Evolutionary conservation across 2,113 vertebrate genomes (phyloP), one percentile per base, ranked within the genome.

Genomic region (Cathartes aura): DNA sequence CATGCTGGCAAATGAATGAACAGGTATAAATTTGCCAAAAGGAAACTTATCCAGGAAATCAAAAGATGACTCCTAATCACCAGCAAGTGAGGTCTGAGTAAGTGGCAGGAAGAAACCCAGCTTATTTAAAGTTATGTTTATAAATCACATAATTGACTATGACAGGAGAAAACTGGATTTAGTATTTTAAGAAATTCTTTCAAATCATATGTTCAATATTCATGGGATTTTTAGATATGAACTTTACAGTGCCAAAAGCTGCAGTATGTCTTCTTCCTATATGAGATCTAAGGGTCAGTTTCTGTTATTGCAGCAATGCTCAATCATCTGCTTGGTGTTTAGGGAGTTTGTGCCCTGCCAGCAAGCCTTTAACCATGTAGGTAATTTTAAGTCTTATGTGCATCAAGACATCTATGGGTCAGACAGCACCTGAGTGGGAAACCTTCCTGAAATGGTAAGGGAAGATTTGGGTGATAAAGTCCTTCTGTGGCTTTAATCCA

Each of bases 391-490:
- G 27, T 82, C 42, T 81, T 78, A 32, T 42, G n/a, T 53, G 30
- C 53, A 82, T 64, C 60, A 68, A 45, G 45, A 38, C 36, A 72
- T 26, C 52, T 60, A 11, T 5, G 5, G 56, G 26, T 91, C 38
- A 95, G 47, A 40, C 19, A 90, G 45, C 20, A 63, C 18, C 34
- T 60, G 43, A 68, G 12, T 48, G 24, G 42, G 48, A 84, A 95
- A 88, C 22, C 36, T 87, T 93, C 66, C 56, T 80, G 84, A 95
- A 94, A 88, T 17, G 13, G 36, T 66, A 70, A 82, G 12, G 84
- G 48, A 86, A 91, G 71, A 92, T 91, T 40, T 70, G 36, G 52
- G 34, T 72, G 95, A 93, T 87, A 85, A 93, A 95, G 56, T 82
- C 52, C 22, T 81, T 79, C 58, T 40, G 43, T 42, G 62, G 40